Base-by-base conservation (phyloP, 2,113 vertebrate genomes). In the Plecotus auritus region DNA sequence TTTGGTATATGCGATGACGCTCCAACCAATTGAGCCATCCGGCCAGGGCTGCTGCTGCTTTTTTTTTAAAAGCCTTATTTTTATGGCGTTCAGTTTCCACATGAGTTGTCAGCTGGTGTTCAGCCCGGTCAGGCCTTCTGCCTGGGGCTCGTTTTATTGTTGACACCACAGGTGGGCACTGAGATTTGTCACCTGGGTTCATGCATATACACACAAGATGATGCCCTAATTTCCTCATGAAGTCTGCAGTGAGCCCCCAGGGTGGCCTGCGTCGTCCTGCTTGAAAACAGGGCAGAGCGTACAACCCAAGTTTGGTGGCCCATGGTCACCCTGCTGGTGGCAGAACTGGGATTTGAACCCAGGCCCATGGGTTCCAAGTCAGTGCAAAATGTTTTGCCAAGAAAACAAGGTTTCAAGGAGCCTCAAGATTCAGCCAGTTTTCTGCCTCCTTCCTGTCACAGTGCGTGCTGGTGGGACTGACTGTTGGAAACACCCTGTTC, bases 201-300 rank as follows among this genome's bases (percentile, higher is more conserved):
- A 22, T 2, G 3, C 4, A 23, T 37, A 0, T 5, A 9, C 12
- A n/a, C 0, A 2, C 11, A 5, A 42, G 87, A 16, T 0, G 17
- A 37, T 10, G 28, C 26, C 17, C 20, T 88, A 35, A 12, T 22
- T n/a, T n/a, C 11, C 61, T 26, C 17, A 0, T 14, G 26, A 37
- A 37, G 37, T 28, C 37, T 82, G 23, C 5, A 67, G 30, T 42
- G 47, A 54, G 12, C 37, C 30, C 35, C 1, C 13, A 10, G 61
- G 35, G 40, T 8, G 42, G 37, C 30, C 77, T 6, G 4, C 66
- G 37, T 35, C 2, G 0, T 54, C 64, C 18, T 4, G 45, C 59
- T n/a, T 26, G 3, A 51, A 45, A 47, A 18, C 0, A 9, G 76
- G 77, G 66, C 18, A 35, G 40, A 12, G 13, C 0, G 4, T 35